A percentile compares a stretch with the other conserved stretches of the same genome.
phyloP scores from a whole-genome alignment of 2,797 vertebrate species.

The Rhadinocentrus ornatus region DNA sequence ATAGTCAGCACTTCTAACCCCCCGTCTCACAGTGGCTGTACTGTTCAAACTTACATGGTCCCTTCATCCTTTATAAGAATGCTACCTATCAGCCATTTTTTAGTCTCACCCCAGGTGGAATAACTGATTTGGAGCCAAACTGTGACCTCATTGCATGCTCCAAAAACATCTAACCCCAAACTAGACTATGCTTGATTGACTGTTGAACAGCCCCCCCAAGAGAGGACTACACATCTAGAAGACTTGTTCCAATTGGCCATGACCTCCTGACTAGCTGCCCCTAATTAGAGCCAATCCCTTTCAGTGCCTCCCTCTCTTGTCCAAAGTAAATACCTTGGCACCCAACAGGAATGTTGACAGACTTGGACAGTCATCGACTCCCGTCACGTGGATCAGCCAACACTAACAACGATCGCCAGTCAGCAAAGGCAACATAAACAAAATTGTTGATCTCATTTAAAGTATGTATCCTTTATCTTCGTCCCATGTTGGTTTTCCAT shows the following conservation, averaged over 20 bases:
- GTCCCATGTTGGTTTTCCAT: slow-evolving; percentile 42
- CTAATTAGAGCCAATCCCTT: slow-evolving; percentile 75
- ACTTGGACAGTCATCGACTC: slow-evolving; percentile 46
- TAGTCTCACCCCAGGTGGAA: slow-evolving; percentile 32
- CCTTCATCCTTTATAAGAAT: slow-evolving; percentile 17
- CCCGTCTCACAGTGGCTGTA: background rate
- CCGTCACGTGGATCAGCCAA: slow-evolving; percentile 42
- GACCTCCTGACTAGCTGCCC: slow-evolving; percentile 74
- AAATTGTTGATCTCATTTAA: slow-evolving; percentile 44
- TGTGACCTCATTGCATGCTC: slow-evolving; percentile 36
- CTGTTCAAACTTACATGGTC: background rate
- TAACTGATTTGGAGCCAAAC: slow-evolving; percentile 28
- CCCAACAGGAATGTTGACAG: slow-evolving; percentile 71
- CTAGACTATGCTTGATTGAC: slow-evolving; percentile 28
- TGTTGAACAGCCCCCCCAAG: slow-evolving; percentile 32
- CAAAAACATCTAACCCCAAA: slow-evolving; percentile 55
- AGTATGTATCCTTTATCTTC: slow-evolving; percentile 46
- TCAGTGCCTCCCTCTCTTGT: slow-evolving; percentile 70
- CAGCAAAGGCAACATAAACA: slow-evolving; percentile 50
- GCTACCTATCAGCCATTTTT: slow-evolving; percentile 29
- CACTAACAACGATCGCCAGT: slow-evolving; percentile 32
- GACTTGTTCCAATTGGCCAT: slow-evolving; percentile 63
- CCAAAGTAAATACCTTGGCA: slow-evolving; percentile 79
- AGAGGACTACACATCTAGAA: slow-evolving; percentile 57
- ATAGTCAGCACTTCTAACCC: background rate